Base-by-base conservation (phyloP, 2,797 vertebrate species). In the Rhynchonycteris naso region DNA sequence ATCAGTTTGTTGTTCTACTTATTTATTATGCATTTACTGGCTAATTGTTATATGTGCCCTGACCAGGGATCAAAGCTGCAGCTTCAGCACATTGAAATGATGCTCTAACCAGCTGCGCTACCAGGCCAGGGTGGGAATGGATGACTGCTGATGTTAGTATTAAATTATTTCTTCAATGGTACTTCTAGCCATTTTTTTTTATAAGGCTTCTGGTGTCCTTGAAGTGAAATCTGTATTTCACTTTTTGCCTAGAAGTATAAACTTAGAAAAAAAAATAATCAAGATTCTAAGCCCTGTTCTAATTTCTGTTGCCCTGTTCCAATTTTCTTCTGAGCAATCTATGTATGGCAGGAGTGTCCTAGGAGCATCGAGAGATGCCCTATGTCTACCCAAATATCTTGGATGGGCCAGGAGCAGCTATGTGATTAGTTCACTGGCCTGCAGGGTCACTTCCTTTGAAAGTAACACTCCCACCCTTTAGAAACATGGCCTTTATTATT, bases 401-500 rank as follows among this genome's bases (percentile, higher is more conserved):
- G 2, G 26, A n/a, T 88, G 78, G 80, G 65, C 15, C 11, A 7
- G 19, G 79, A 72, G 16, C 54, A 35, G 69, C 88, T 76, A 24
- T 88, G 65, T 95, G 80, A 95, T 95, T 92, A 95, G 94, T 61
- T 82, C 66, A 47, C 79, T 0, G 0, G 92, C 75, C 18, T n/a
- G 54, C 65, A 90, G 76, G 83, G 87, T 91, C 59, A 80, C 56
- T 54, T 92, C 86, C 61, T 96, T 59, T 30, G 38, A 90, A 81
- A 92, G 38, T 21, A 91, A 75, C 52, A 86, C 19, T 80, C 7
- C 21, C 93, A 50, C 66, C 71, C 33, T 90, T 96, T 83, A 38
- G 38, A 95, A 93, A 90, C 19, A 58, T 69, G 19, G 52, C 43
- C 71, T 84, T 96, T 97, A 65, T 78, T 91, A 59, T 84, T 96